Evolutionary conservation across 2,113 vertebrate species (phyloP).

Genomic region (Turnix velox): DNA sequence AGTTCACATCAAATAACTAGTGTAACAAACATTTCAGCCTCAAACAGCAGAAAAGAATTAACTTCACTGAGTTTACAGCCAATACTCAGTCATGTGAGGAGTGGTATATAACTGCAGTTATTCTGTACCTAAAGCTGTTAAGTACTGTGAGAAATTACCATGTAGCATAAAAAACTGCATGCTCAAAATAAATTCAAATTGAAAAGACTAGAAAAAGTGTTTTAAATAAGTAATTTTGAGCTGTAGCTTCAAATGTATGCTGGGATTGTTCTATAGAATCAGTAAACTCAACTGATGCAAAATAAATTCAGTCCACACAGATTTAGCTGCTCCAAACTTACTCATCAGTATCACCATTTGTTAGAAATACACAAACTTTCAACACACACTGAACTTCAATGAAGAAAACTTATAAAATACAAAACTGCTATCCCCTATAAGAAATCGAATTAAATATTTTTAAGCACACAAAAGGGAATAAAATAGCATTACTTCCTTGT

Average conservation of each 20-base stretch:
- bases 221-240: background rate
- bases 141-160: background rate
- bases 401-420: background rate
- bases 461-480: background rate
- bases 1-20: slow-evolving; percentile 3
- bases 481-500: background rate
- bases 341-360: background rate
- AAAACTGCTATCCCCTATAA: background rate
- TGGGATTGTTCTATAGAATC: background rate
- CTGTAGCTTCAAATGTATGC: background rate
- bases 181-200: background rate
- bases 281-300: background rate
- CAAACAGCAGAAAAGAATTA: background rate
- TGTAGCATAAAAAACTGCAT: background rate
- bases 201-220: background rate
- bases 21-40: slow-evolving; percentile 4
- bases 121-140: background rate
- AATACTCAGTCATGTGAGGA: background rate
- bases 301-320: background rate
- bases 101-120: background rate
- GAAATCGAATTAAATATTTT: background rate
- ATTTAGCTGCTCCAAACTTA: background rate
- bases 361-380: background rate
- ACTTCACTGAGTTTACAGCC: background rate
- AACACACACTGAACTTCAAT: background rate